Conservation (phyloP, 2,113 vertebrate species). For the Hydrolagus affinis region DNA sequence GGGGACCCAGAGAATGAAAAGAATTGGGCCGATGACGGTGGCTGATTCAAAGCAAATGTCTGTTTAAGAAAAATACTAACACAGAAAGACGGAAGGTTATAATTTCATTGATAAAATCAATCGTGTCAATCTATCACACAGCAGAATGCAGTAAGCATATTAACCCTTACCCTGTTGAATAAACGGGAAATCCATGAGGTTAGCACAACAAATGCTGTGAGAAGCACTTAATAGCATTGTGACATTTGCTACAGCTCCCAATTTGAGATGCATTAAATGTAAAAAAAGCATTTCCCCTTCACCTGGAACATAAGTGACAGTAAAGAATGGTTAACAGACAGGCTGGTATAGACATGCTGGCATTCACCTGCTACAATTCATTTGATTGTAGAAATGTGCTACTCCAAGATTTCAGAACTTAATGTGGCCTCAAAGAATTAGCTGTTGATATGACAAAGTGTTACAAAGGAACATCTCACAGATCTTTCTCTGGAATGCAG, state of each 20-base stretch:
- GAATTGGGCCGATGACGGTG: background rate
- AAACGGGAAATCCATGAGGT: constrained; percentile 23
- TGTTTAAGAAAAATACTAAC: background rate
- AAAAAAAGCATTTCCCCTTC: background rate
- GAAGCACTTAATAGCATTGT: constrained; percentile 3
- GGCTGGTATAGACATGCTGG: background rate
- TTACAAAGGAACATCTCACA: background rate
- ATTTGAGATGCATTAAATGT: constrained; percentile 4
- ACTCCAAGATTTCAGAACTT: background rate
- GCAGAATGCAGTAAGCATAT: constrained; percentile 29
- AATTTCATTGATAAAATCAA: constrained; percentile 26
- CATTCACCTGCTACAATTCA: constrained; percentile 6
- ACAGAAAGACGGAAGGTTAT: background rate
- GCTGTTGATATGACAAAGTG: background rate
- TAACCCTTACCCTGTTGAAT: constrained; percentile 22
- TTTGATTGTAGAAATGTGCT: background rate
- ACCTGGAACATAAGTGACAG: constrained; percentile 3
- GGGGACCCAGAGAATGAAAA: background rate
- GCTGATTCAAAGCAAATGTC: background rate
- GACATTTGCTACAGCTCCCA: background rate
- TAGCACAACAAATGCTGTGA: constrained; percentile 18
- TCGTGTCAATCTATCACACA: constrained; percentile 13
- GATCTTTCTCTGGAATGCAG: background rate
- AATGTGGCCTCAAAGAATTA: constrained; percentile 4
- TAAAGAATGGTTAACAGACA: background rate